Evolutionary conservation across 2,113 vertebrate genomes (phyloP).

Genomic region (Azemiops feae): DNA sequence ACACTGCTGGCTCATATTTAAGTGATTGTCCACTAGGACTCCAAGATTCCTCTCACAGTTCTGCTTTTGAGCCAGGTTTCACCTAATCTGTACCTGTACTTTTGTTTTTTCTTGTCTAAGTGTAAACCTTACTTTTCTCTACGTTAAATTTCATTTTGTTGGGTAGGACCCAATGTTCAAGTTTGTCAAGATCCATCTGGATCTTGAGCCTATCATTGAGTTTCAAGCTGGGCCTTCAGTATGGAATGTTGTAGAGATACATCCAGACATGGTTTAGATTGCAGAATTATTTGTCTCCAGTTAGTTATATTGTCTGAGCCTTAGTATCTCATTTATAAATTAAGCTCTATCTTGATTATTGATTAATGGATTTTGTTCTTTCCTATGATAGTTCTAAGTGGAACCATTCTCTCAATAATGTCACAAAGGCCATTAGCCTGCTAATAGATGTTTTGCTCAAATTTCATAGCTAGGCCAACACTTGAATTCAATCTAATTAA

Average conservation of each 20-base stretch:
- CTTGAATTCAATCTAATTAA: neutral
- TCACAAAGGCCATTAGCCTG: neutral
- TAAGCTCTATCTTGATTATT: neutral
- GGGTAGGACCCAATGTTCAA: too few relatives aligned
- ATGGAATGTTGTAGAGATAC: neutral
- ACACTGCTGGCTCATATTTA: too few relatives aligned
- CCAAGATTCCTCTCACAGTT: too few relatives aligned
- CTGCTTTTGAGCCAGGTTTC: too few relatives aligned
- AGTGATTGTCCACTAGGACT: too few relatives aligned
- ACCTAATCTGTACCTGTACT: too few relatives aligned
- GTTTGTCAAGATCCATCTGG: neutral
- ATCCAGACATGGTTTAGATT: neutral
- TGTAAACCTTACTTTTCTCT: too few relatives aligned
- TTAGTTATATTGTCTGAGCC: neutral
- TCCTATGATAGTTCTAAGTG: neutral
- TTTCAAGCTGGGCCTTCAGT: neutral
- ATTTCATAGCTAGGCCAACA: neutral
- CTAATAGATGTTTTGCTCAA: neutral
- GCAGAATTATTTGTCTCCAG: neutral
- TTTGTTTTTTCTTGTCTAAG: too few relatives aligned
- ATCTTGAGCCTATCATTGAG: neutral
- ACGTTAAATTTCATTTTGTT: too few relatives aligned
- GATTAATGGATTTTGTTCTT: neutral
- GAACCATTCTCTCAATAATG: neutral
- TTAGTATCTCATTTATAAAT: neutral